phyloP scores from a whole-genome alignment of 53 echinoderm and acorn worm species.

The Echinometra lucunter region DNA sequence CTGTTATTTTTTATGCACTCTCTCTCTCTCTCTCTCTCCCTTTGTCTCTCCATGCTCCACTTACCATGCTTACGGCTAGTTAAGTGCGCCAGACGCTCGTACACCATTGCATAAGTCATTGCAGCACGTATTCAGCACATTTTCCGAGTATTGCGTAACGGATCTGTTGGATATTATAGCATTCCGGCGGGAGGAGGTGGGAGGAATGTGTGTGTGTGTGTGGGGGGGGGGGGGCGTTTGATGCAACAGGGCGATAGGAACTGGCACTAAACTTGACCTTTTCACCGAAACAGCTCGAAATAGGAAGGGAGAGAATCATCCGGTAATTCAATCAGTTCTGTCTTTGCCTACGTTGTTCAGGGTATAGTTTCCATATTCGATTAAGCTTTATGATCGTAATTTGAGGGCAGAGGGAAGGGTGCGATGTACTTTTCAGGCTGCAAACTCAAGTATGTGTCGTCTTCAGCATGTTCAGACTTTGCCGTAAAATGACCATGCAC shows the following conservation, averaged over 20 bases:
- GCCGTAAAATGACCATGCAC: not conserved
- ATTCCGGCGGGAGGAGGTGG: too few relatives aligned
- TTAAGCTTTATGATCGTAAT: not conserved
- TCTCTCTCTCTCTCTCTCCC: not conserved
- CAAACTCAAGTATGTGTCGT: not conserved
- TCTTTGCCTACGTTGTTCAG: not conserved
- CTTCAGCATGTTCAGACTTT: not conserved
- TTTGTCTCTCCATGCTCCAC: not conserved
- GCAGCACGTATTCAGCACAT: not conserved
- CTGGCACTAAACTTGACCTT: slow-evolving; percentile 9
- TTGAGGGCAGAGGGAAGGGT: not conserved
- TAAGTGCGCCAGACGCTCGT: not conserved
- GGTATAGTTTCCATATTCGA: not conserved
- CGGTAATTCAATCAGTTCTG: not conserved
- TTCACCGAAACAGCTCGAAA: not conserved
- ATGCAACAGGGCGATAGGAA: not conserved
- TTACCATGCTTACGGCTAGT: not conserved
- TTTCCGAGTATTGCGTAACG: not conserved
- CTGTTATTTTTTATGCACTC: too few relatives aligned
- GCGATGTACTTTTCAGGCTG: not conserved
- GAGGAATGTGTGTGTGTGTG: too few relatives aligned
- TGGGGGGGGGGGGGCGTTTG: not conserved
- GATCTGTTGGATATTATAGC: not conserved
- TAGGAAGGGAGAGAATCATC: not conserved
- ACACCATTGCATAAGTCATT: not conserved